Percentiles rank a stretch among this genome's conserved stretches.
Evolutionary conservation across 2,797 vertebrate genomes (phyloP).

Genomic region (Aldrovandia affinis): DNA sequence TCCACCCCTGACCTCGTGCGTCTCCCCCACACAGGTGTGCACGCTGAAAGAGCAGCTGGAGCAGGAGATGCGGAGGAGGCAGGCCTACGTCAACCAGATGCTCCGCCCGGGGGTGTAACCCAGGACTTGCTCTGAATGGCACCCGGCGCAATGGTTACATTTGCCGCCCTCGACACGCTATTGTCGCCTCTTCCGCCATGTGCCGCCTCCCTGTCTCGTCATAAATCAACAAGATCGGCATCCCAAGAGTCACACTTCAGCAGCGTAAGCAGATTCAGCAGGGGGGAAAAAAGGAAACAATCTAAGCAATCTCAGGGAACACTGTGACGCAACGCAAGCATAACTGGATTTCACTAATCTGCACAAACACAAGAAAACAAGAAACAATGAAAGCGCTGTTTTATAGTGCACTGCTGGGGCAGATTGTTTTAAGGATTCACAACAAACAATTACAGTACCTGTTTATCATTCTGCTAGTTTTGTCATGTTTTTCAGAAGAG

Average conservation of each 20-base stretch:
- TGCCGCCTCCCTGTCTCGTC: constrained; percentile 36
- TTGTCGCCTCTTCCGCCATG: constrained; percentile 49
- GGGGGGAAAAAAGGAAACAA: background rate
- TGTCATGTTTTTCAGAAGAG: background rate
- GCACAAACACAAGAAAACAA: constrained; percentile 69
- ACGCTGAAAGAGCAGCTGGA: constrained; percentile 76
- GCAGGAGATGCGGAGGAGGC: constrained; percentile 65
- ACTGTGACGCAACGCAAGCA: constrained; percentile 55
- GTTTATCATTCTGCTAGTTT: constrained; percentile 12
- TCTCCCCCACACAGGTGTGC: constrained; percentile 64
- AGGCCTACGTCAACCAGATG: constrained; percentile 65
- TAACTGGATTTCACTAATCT: constrained; percentile 70
- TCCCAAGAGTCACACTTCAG: background rate
- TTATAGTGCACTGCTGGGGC: constrained; percentile 63
- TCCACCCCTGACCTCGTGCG: background rate
- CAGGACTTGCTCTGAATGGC: constrained; percentile 6
- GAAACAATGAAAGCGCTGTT: constrained; percentile 78
- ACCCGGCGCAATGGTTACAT: constrained; percentile 39
- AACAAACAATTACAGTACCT: constrained; percentile 28
- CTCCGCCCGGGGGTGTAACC: constrained; percentile 58
- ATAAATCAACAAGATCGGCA: background rate
- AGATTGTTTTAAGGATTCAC: constrained; percentile 76
- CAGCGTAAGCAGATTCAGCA: background rate
- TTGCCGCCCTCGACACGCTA: constrained; percentile 47
- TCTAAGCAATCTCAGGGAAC: constrained; percentile 35